Percentiles rank a stretch among this genome's conserved stretches.
These are phyloP conservation scores for Elymnias hypermnestra DNA, from an alignment of 1,140 invertebrate species.

Conservation along the genomic window DNA sequence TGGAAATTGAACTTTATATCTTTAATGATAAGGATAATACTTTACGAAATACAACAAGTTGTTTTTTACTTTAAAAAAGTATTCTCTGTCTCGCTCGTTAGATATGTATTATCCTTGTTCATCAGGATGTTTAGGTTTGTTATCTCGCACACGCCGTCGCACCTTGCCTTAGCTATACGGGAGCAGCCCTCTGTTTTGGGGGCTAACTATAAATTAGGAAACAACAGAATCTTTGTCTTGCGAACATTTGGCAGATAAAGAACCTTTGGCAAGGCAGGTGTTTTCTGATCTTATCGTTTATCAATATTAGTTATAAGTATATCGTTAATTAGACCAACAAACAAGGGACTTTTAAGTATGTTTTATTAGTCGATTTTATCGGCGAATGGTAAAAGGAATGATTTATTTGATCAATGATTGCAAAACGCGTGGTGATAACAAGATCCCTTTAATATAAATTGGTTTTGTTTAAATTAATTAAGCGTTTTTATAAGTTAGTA, in stretches of 20 bases:
- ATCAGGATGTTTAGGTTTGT: constrained; percentile 65
- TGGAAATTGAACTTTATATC: constrained; percentile 22
- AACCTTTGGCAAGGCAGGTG: constrained; percentile 54
- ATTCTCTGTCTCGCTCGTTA: constrained; percentile 42
- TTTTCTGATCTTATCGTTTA: constrained; percentile 47
- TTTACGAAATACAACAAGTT: constrained; percentile 31
- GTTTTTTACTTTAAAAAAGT: constrained; percentile 55
- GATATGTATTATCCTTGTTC: constrained; percentile 52
- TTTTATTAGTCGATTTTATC: constrained; percentile 23
- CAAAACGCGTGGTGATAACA: too few relatives aligned
- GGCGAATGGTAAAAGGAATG: neutral
- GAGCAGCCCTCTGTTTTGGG: constrained; percentile 43
- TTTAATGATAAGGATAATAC: constrained; percentile 12
- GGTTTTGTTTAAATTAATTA: too few relatives aligned
- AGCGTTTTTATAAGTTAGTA: too few relatives aligned
- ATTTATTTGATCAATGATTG: neutral
- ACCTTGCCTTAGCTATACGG: constrained; percentile 52
- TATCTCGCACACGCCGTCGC: constrained; percentile 68
- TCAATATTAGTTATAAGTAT: constrained; percentile 35
- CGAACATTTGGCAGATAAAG: constrained; percentile 60
- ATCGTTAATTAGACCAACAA: constrained; percentile 44
- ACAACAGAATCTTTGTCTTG: constrained; percentile 56
- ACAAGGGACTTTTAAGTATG: neutral
- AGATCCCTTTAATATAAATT: too few relatives aligned
- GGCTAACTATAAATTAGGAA: constrained; percentile 60